Evolutionary conservation across 2,888 invertebrate species (phyloP).

Genomic region (Dryobota labecula): DNA sequence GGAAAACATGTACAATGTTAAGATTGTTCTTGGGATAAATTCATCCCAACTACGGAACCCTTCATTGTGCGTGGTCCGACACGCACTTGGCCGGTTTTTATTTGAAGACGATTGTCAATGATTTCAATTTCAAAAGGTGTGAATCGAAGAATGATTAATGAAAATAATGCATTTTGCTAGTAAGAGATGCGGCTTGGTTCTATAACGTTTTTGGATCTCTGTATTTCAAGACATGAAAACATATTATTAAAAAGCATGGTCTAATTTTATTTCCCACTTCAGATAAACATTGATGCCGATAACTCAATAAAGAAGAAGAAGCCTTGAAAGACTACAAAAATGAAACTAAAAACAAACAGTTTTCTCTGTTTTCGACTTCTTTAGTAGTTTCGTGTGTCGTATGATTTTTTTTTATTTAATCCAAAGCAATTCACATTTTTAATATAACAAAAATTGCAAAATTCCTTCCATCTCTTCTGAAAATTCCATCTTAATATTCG

Average conservation of each 20-base stretch:
- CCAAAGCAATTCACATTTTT: not conserved
- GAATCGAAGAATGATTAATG: not conserved
- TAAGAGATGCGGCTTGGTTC: not conserved
- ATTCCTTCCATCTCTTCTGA: not conserved
- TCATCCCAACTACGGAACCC: too few species aligned
- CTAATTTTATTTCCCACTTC: not conserved
- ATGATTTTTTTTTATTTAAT: not conserved
- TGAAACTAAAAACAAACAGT: not conserved
- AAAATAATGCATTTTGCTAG: not conserved
- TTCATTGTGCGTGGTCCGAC: too few species aligned
- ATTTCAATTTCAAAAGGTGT: not conserved
- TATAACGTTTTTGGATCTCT: not conserved
- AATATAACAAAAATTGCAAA: not conserved
- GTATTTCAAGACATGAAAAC: not conserved
- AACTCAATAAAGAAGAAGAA: not conserved
- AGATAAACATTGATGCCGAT: not conserved
- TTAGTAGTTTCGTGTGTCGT: not conserved
- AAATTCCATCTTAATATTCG: conserved; percentile 12
- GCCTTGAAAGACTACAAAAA: not conserved
- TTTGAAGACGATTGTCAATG: too few species aligned
- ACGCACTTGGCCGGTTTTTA: too few species aligned
- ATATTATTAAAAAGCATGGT: not conserved
- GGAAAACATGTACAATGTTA: too few species aligned
- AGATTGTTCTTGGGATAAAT: too few species aligned
- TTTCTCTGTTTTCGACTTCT: not conserved